Percentiles rank a stretch among this genome's conserved stretches.
phyloP scores from a whole-genome alignment of 1,140 invertebrate genomes.

The Listronotus oregonensis region DNA sequence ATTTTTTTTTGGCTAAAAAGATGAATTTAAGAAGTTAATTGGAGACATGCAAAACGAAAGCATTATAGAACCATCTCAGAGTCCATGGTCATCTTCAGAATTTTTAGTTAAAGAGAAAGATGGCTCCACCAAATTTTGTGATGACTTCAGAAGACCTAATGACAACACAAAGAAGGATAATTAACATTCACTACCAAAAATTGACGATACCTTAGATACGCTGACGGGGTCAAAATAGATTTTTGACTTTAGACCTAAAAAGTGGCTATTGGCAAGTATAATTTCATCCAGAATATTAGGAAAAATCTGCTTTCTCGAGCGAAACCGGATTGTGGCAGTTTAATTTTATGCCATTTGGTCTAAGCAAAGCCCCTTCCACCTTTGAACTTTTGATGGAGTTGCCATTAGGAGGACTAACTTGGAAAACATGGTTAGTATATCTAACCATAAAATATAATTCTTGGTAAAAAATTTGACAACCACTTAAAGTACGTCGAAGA shows the following conservation, averaged over 20 bases:
- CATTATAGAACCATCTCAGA: no score
- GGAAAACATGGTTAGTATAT: conserved; percentile 49
- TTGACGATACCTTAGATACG: no score
- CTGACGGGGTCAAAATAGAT: no score
- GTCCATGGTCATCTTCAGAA: no score
- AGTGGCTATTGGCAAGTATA: no score
- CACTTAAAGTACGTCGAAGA: no score
- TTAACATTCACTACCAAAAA: no score
- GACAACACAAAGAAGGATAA: conserved; percentile 8
- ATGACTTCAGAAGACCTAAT: conserved; percentile 44
- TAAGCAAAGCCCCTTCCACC: conserved; percentile 43
- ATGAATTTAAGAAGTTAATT: no score
- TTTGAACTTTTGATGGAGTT: conserved; percentile 43
- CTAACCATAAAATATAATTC: conserved; percentile 54
- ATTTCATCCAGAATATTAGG: no score
- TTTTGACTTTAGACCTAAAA: no score
- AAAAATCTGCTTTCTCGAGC: conserved; percentile 46
- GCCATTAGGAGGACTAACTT: conserved; percentile 26
- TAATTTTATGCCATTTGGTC: conserved; percentile 53
- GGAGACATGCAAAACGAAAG: no score
- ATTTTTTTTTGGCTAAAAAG: no score
- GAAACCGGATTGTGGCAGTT: conserved; percentile 43
- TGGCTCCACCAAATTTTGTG: conserved; percentile 22
- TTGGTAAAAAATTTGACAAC: conserved; percentile 46
- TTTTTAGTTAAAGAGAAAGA: conserved; percentile 39